Percentiles rank a stretch among this genome's conserved stretches.
Conservation (phyloP, 2,888 invertebrate genomes). For the Acanthopleura granulata region DNA sequence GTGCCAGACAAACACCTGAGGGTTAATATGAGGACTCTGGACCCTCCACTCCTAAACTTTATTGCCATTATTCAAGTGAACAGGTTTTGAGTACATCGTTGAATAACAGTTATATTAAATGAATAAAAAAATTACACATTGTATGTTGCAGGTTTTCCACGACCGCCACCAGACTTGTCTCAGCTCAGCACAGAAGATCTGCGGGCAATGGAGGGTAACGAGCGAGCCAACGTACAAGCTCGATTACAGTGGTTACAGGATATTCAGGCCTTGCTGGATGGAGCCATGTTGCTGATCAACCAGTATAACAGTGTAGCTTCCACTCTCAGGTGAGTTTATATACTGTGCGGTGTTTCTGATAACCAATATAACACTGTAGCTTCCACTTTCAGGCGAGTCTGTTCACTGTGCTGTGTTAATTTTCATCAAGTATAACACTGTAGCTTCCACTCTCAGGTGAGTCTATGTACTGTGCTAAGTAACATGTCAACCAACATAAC, state of each 20-base stretch:
- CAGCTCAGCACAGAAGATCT: constrained; percentile 87
- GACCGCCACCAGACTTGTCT: constrained; percentile 73
- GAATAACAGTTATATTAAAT: no score
- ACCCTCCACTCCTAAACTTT: no score
- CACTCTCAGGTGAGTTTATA: constrained; percentile 43
- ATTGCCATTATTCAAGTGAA: no score
- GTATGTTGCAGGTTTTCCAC: constrained; percentile 48
- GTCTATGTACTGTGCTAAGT: background rate
- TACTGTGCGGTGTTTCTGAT: constrained; percentile 76
- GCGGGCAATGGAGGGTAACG: constrained; percentile 87
- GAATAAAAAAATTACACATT: no score
- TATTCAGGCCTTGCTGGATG: constrained; percentile 91
- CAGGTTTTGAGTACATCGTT: no score
- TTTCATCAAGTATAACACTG: constrained; percentile 85
- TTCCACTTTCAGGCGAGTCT: constrained; percentile 46
- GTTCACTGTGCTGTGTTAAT: constrained; percentile 71
- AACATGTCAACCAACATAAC: constrained; percentile 93
- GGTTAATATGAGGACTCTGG: no score
- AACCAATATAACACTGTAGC: constrained; percentile 80
- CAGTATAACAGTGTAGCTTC: constrained; percentile 77
- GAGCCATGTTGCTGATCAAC: constrained; percentile 93
- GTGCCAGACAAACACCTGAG: no score
- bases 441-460: constrained; percentile 54
- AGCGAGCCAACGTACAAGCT: constrained; percentile 89
- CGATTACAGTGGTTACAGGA: constrained; percentile 87